phyloP scores from a whole-genome alignment of 2,797 vertebrate species.

The Enteromius unitaeniatus region DNA sequence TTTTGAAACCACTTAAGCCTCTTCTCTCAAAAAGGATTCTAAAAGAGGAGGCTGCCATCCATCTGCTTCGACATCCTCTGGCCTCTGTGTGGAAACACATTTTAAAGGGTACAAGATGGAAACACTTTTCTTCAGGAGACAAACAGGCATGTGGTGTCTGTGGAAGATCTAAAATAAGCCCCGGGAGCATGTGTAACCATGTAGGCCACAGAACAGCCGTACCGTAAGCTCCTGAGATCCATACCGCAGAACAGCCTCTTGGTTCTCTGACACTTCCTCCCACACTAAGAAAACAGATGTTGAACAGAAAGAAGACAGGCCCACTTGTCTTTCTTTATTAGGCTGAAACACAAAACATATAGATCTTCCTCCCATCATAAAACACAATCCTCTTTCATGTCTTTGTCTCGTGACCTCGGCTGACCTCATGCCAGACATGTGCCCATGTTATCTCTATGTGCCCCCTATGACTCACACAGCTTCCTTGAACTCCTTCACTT shows the following conservation, averaged over 20 bases:
- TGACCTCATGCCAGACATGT: not conserved
- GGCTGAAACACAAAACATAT: conserved; percentile 62
- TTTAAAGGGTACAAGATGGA: conserved; percentile 57
- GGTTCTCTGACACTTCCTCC: conserved; percentile 68
- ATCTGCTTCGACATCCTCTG: conserved; percentile 17
- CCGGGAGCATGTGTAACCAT: conserved; percentile 66
- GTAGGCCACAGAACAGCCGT: conserved; percentile 60
- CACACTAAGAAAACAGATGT: conserved; percentile 75
- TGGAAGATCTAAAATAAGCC: conserved; percentile 69
- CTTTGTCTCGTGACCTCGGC: conserved; percentile 44
- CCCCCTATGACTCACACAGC: not conserved
- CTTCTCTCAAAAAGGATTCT: not conserved
- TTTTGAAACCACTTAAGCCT: not conserved
- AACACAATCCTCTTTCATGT: conserved; percentile 51
- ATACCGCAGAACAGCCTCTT: conserved; percentile 61
- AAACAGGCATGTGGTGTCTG: conserved; percentile 67
- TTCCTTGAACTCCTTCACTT: not conserved
- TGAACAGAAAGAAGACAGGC: conserved; percentile 64
- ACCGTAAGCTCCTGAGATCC: conserved; percentile 53
- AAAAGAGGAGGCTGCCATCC: not conserved
- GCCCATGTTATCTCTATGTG: not conserved
- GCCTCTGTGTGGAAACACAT: conserved; percentile 14
- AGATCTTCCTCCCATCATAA: conserved; percentile 48
- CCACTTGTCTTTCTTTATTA: conserved; percentile 69
- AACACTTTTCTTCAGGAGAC: conserved; percentile 61